Evolutionary conservation across 2,888 invertebrate species (phyloP), one percentile per base, ranked within the genome.

Genomic region (Synergus japonicus): DNA sequence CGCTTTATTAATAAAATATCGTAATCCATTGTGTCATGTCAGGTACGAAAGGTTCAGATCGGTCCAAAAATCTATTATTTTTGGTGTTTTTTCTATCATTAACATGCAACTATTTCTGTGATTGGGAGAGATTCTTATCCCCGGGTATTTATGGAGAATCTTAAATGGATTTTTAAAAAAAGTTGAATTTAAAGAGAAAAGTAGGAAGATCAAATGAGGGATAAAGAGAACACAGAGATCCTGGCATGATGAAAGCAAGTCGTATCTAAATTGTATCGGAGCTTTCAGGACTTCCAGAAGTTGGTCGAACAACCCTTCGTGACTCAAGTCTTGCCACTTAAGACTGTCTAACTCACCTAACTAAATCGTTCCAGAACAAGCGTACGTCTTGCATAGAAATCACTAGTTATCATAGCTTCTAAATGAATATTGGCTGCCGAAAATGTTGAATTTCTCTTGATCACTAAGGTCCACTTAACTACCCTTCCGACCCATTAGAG

Each of bases 211-310:
- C 0, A 54, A 69, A 46, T 13, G 29, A 69, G 8, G 49, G 63
- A 66, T 76, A 78, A 73, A 66, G 7, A 12, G 13, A 46, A 67
- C 43, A 78, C 64, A 79, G 66, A 80, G 76, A 76, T 76, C 15
- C 73, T 63, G 73, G 76, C 63, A 69, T 58, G 78, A 54, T 69
- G 60, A 58, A 66, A 69, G 41, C 67, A 9, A 44, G 46, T 81
- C 78, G 60, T 79, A 83, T 80, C 79, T 83, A 83, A 80, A 81
- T 83, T 81, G 81, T 83, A 83, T 82, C 79, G 81, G 76, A 29
- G 77, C 12, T 69, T 46, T 49, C 69, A 29, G 15, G 29, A 12
- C 29, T 69, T 69, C 29, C 49, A 15, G 9, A 69, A 29, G 7
- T 12, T 69, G 15, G 22, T 29, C 49, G 15, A 69, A 29, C 44